Base-by-base conservation (phyloP, 2,888 invertebrate genomes). In the Argyresthia albistria region DNA sequence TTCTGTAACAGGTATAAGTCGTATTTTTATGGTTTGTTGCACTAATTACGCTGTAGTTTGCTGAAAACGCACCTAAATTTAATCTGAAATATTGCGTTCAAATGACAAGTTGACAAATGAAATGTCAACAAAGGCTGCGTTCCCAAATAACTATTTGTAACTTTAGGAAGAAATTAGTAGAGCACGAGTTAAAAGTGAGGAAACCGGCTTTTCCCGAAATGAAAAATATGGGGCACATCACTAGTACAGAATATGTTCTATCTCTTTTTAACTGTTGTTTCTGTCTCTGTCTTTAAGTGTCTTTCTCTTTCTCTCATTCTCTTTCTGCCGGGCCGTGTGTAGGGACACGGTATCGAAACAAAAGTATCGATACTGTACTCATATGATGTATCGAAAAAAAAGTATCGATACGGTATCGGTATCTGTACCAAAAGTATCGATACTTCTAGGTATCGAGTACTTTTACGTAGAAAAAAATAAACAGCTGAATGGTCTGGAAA, bases 251-350 rank as follows among this genome's bases (percentile, higher is more conserved):
- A 4, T 43, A 51, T 35, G n/a, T 36, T 57, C 50, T 55, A 43
- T 48, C 45, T 56, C 53, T 57, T 55, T 53, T 50, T 58, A 57
- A 60, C 56, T 51, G 42, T 25, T 37, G 54, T 53, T 60, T 53
- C 47, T 54, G 25, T 53, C 56, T 55, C 45, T 64, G 58, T n/a
- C n/a, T n/a, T n/a, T n/a, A n/a, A n/a, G n/a, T n/a, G n/a, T n/a
- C n/a, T n/a, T n/a, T n/a, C n/a, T 64, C 56, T 59, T 54, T 57
- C 58, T 61, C 57, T 67, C 65, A 65, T 64, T 66, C 66, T 47
- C 60, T 65, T 65, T 63, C 58, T 59, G 67, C 71, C 73, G 74
- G 76, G 72, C 64, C 66, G 76, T n/a, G n/a, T n/a, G n/a, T n/a
- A n/a, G n/a, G n/a, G n/a, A n/a, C n/a, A n/a, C n/a, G n/a, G n/a